Base-by-base conservation (phyloP, 2,888 invertebrate genomes). In the Aquatica leii region DNA sequence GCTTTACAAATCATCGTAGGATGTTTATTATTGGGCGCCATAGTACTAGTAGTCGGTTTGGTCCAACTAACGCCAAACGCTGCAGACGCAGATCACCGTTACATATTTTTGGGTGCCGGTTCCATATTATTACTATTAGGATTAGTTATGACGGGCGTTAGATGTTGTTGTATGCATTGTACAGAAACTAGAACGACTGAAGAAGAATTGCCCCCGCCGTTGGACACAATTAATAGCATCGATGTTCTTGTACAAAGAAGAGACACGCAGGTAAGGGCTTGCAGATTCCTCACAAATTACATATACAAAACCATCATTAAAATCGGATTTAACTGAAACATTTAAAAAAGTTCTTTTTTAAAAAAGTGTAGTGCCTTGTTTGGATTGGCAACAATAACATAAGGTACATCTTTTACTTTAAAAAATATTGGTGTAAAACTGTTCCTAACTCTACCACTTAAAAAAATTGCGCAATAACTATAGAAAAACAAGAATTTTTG, bases 61-160 rank as follows among this genome's bases (percentile, higher is more conserved):
- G 91, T 91, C 66, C 91, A 91, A 80, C 82, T 91, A 71, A 90
- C 90, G 9, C 91, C 91, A 0, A 90, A 90, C 11, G 91, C 91
- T 0, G 91, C 91, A 75, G 90, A 90, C 11, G 90, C 90, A 0
- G 90, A 90, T 76, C 90, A 91, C 76, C 87, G 90, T 59, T 90
- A 88, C 78, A 86, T 88, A 70, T 84, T 90, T 70, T 86, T 91
- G 81, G 89, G 88, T 8, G 86, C 87, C 0, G 91, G 91, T 1
- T 86, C 85, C 1, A 84, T 86, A 37, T 84, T 90, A 11, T 83
- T 90, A 34, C 82, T 87, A 1, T 79, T 87, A 8, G 91, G 91
- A 1, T 82, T 90, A 2, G 77, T 88, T 1, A 84, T 90, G 68
- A 88, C 88, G 53, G 85, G 87, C 1, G 82, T 90, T 21, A 86